Evolutionary conservation across 2,888 invertebrate species (phyloP), one percentile per base, ranked within the genome.

Genomic region (Zhengitettix transpicula): DNA sequence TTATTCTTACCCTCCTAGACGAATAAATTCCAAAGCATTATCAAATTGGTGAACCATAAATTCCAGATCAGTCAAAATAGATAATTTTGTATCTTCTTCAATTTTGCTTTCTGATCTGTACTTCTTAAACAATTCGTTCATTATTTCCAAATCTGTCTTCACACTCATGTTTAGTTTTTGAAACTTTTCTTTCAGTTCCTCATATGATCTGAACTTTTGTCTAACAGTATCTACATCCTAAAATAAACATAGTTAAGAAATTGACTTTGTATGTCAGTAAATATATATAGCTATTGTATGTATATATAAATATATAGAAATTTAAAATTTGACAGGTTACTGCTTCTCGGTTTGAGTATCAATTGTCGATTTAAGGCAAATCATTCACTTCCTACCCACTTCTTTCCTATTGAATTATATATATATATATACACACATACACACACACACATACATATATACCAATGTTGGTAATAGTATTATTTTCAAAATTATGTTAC

Each of bases 31-130:
- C 61, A 80, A 72, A 0, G 84, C 88, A 73, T 87, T 88, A 70
- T 89, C 89, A 66, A 83, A 81, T 73, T 88, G 85, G 71, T 89
- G 88, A n/a, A 85, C 76, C 60, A 87, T 74, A 71, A 82, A 85
- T 68, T 85, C 85, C 52, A 89, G 72, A 68, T 86, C 84, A 58
- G 79, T 77, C 42, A 89, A 71, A 64, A 78, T 74, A 42, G 71
- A 71, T 40, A 78, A 64, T 63, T 79, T 71, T 56, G 73, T 71
- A 44, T 75, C 72, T 7, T 40, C 55, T 14, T 28, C 15, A 10
- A 3, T 10, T 9, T 10, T 28, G 3, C 28, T 17, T 42, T 56
- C 52, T 28, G 40, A 41, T 55, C 77, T 71, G 62, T 81, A 79
- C 57, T 78, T 72, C 41, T 74, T 68, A 28, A 84, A 70, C 58